These are phyloP conservation scores for Chloromyia formosa DNA, from an alignment of 2,888 invertebrate genomes.

Conservation along the genomic window DNA sequence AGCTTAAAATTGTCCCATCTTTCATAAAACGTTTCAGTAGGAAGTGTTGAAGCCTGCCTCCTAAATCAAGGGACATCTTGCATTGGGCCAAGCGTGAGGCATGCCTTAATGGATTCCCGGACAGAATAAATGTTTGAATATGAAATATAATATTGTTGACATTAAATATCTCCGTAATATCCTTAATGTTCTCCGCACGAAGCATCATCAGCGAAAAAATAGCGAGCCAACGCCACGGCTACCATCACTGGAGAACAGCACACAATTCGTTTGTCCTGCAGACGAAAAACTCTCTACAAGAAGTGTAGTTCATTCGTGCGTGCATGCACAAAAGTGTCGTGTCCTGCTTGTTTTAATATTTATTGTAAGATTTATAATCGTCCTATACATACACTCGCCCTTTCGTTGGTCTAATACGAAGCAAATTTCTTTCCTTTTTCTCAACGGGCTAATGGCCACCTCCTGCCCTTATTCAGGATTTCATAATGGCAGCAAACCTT, in stretches of 20 bases:
- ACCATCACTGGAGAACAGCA: too few relatives aligned
- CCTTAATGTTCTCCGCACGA: slow-evolving; percentile 41
- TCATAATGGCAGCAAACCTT: neutral
- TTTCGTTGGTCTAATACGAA: slow-evolving; percentile 16
- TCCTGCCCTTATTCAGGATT: neutral
- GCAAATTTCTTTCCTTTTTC: slow-evolving; percentile 31
- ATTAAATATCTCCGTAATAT: slow-evolving; percentile 49
- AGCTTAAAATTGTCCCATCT: too few relatives aligned
- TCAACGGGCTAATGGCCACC: neutral
- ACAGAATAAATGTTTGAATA: slow-evolving; percentile 51
- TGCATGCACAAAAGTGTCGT: slow-evolving; percentile 36
- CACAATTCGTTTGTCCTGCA: too few relatives aligned
- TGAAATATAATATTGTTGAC: slow-evolving; percentile 50
- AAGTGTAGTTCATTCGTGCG: slow-evolving; percentile 9
- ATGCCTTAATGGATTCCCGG: slow-evolving; percentile 51
- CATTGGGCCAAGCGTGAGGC: neutral
- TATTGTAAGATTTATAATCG: slow-evolving; percentile 47
- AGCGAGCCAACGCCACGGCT: neutral
- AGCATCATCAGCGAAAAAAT: neutral
- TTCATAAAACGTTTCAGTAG: too few relatives aligned
- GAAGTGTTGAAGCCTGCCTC: too few relatives aligned
- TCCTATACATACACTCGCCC: slow-evolving; percentile 10
- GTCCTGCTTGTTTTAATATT: slow-evolving; percentile 39
- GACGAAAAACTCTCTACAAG: neutral
- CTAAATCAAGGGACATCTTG: too few relatives aligned